Evolutionary conservation across 2,888 invertebrate genomes (phyloP), one percentile per base, ranked within the genome.

Genomic region (Pterostichus niger): DNA sequence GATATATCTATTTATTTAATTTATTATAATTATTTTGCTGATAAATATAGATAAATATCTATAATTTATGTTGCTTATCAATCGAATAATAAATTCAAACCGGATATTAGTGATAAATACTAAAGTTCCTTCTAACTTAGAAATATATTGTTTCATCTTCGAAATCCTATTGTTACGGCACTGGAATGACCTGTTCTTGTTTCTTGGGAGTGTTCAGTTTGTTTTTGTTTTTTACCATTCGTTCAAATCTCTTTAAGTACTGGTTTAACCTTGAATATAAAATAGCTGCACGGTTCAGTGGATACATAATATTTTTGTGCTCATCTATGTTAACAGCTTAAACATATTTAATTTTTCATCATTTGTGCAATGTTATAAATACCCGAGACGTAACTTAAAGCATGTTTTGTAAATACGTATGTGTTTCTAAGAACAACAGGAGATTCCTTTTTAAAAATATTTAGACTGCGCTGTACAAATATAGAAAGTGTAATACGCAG

Each of bases 141-240:
- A 40, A 7, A 40, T 40, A 40, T 7, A 3, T 40, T 9, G 40
- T 9, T 6, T 40, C 40, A 6, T 6, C 3, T 3, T 40, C 40
- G 2, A 24, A 40, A 40, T 40, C 1, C 9, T 40, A 1, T 40
- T 3, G 40, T 2, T 40, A 40, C 40, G 40, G 0, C 40, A 7
- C 40, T 40, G 40, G 40, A 40, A 40, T 40, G 40, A 1, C 1
- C 40, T 40, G 40, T 40, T 40, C 40, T 40, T 40, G 40, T 40
- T 40, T 40, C 3, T 40, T 40, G 24, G 24, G 7, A 9, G 59
- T 35, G 13, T 64, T 35, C 11, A 64, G 35, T 35, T 33, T 35
- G 59, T 24, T 56, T 56, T 17, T 35, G 33, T 64, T 33, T 64
- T 64, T 64, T 64, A 0, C 7, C 64, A n/a, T 24, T 64, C 64